phyloP scores from a whole-genome alignment of 2,797 vertebrate species.

The Clarias pachynema region DNA sequence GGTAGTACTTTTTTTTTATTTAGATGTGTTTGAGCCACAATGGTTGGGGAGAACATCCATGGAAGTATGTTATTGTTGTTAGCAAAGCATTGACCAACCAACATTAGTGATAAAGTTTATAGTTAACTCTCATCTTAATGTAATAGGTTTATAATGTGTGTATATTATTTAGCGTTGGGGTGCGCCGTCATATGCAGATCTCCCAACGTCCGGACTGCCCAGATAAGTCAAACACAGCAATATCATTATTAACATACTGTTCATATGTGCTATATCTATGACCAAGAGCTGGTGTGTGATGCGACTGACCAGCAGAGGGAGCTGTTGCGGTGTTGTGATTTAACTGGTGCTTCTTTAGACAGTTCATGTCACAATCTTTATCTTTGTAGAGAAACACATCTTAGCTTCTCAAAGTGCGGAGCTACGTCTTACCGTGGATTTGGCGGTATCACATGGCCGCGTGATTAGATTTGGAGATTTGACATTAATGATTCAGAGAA shows the following conservation, averaged over 20 bases:
- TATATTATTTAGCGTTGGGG: background rate
- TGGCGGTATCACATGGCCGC: background rate
- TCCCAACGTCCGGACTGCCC: background rate
- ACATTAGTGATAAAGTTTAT: too few species aligned
- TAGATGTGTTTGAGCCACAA: too few species aligned
- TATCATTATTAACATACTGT: background rate
- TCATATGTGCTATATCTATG: background rate
- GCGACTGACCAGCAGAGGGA: constrained; percentile 27
- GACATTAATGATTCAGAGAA: too few species aligned
- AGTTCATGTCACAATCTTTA: background rate
- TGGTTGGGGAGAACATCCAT: too few species aligned
- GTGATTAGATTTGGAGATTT: background rate
- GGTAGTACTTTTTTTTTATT: too few species aligned
- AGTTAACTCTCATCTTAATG: too few species aligned
- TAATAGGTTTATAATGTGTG: too few species aligned
- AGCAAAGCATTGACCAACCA: too few species aligned
- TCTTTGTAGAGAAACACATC: background rate
- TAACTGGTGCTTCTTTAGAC: background rate
- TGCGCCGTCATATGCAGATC: background rate
- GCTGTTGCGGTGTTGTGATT: constrained; percentile 2
- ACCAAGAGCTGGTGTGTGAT: background rate
- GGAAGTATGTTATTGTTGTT: too few species aligned
- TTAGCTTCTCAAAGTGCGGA: background rate
- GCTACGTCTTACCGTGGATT: background rate
- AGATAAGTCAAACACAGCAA: background rate